Percentiles rank a stretch among this genome's conserved stretches.
Conservation (phyloP, 1,140 invertebrate genomes). For the Bombus difficillimus region DNA sequence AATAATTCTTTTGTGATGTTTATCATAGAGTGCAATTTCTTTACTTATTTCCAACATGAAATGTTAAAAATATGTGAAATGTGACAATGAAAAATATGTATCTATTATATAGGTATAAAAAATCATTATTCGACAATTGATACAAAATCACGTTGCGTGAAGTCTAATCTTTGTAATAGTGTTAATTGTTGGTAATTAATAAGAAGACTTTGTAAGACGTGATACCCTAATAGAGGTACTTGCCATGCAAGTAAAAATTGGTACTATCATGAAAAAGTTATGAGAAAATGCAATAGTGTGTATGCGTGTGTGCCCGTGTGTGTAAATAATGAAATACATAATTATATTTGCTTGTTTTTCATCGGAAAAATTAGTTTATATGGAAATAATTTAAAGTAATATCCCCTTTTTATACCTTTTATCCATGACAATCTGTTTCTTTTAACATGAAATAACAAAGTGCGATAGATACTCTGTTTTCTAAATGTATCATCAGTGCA, state of each 20-base stretch:
- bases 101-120: conserved; percentile 69
- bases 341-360: conserved; percentile 51
- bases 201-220: conserved; percentile 55
- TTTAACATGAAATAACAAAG: conserved; percentile 27
- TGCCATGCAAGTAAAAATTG: conserved; percentile 73
- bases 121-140: conserved; percentile 42
- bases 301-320: neutral
- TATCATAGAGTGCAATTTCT: conserved; percentile 44
- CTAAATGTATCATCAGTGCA: conserved; percentile 54
- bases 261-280: conserved; percentile 50
- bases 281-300: conserved; percentile 20
- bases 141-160: conserved; percentile 57
- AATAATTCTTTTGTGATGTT: conserved; percentile 32
- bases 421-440: conserved; percentile 64
- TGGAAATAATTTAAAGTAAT: conserved; percentile 33
- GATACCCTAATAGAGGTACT: conserved; percentile 64
- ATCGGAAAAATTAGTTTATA: conserved; percentile 40
- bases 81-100: conserved; percentile 58
- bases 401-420: conserved; percentile 53
- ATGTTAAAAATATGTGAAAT: conserved; percentile 35
- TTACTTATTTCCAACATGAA: conserved; percentile 28
- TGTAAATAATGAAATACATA: conserved; percentile 42
- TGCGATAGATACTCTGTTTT: conserved; percentile 27
- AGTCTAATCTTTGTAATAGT: conserved; percentile 68
- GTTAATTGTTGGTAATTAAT: conserved; percentile 69